These are phyloP conservation scores for Drosophila funebris DNA, from an alignment of 1,140 invertebrate species.

Conservation along the genomic window DNA sequence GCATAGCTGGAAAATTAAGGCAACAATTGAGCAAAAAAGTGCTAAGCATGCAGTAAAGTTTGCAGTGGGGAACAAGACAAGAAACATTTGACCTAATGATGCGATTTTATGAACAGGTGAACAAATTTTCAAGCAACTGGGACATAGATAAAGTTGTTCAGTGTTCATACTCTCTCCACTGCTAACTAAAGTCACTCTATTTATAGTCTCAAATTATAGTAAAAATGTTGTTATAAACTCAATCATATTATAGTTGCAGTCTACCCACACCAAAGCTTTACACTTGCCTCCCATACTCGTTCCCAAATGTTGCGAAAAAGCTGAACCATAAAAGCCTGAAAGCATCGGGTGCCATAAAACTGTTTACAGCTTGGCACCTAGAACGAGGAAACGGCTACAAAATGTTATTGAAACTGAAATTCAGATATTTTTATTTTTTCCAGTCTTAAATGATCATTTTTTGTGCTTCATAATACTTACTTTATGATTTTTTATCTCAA, in stretches of 20 bases:
- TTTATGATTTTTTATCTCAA: neutral
- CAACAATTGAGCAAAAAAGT: constrained; percentile 49
- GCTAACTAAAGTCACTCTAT: constrained; percentile 4
- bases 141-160: neutral
- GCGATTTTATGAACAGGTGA: constrained; percentile 13
- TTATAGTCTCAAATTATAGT: constrained; percentile 51
- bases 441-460: neutral
- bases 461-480: neutral
- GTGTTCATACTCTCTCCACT: neutral
- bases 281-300: constrained; percentile 2
- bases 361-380: constrained; percentile 39
- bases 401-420: neutral
- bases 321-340: constrained; percentile 47
- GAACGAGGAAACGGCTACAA: neutral
- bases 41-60: constrained; percentile 54
- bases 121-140: neutral
- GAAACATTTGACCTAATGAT: constrained; percentile 57
- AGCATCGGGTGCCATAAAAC: constrained; percentile 51
- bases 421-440: constrained; percentile 1
- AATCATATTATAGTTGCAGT: constrained; percentile 54
- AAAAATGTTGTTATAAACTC: constrained; percentile 43
- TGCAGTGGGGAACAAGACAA: constrained; percentile 18
- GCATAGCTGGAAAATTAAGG: constrained; percentile 35
- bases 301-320: constrained; percentile 42
- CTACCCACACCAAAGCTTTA: constrained; percentile 59